Conservation (phyloP, 35 echinoderm and acorn worm genomes). For the Apostichopus californicus region DNA sequence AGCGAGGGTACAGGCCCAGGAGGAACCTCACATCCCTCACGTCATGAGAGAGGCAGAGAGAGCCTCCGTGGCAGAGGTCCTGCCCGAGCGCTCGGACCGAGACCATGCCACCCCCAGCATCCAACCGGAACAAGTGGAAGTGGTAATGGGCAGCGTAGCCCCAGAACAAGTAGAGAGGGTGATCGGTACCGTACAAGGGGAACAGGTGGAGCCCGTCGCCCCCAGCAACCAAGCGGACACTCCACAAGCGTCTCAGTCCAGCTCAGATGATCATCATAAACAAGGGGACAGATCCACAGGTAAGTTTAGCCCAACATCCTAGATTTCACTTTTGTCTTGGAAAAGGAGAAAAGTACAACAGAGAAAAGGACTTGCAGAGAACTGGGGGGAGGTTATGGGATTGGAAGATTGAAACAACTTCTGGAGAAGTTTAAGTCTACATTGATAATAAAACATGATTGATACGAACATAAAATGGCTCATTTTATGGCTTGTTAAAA, state of each 20-base stretch:
- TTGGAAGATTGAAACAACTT: too few relatives aligned
- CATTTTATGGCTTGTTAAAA: too few relatives aligned
- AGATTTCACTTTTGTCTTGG: too few relatives aligned
- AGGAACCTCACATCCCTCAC: slow-evolving; percentile 37
- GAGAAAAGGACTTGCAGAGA: too few relatives aligned
- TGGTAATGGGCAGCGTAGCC: slow-evolving; percentile 36
- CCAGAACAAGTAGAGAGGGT: slow-evolving; percentile 24
- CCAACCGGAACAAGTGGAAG: slow-evolving; percentile 53
- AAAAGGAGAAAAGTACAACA: too few relatives aligned
- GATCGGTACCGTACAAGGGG: slow-evolving; percentile 28
- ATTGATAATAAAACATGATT: too few relatives aligned
- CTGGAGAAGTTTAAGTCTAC: too few relatives aligned
- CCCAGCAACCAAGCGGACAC: slow-evolving; percentile 47
- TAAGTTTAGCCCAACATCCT: neutral
- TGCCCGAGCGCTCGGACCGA: slow-evolving; percentile 34
- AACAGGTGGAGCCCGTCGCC: slow-evolving; percentile 27
- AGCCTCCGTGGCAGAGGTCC: slow-evolving; percentile 2
- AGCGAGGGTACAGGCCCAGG: slow-evolving; percentile 45
- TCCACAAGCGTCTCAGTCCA: slow-evolving; percentile 49
- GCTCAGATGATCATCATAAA: slow-evolving; percentile 33
- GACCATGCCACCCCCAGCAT: slow-evolving; percentile 24
- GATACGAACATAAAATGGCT: too few relatives aligned
- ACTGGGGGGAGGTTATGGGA: too few relatives aligned
- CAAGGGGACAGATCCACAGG: slow-evolving; percentile 48
- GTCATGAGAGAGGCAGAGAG: slow-evolving; percentile 47